Evolutionary conservation across 2,888 invertebrate genomes (phyloP), one percentile per base, ranked within the genome.

Genomic region (Aricia artaxerxes): DNA sequence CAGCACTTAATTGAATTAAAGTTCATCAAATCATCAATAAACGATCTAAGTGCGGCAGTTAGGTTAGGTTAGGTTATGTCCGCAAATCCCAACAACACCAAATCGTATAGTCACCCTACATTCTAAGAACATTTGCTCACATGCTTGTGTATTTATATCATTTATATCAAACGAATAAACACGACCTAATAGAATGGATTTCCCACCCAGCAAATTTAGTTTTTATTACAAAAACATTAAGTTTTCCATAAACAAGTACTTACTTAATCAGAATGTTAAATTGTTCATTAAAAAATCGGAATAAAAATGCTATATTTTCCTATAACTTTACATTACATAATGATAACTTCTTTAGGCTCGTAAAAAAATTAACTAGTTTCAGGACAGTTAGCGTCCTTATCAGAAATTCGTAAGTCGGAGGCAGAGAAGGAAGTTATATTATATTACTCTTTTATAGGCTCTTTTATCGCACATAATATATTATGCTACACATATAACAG

Each of bases 101-200:
- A 31, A 31, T 2, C 11, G 24, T 11, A 31, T 64, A 31, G 64
- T 64, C 64, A 31, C 9, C 64, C 24, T 11, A 57, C 24, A 31
- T 31, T 31, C 31, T 24, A 75, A 49, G 9, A 6, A 75, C 11
- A 75, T 11, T 49, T 24, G 80, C 81, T 81, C 81, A 81, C 40
- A 44, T 35, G 61, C 31, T 78, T 78, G 73, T 78, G 80, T 78
- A 79, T 73, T 44, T 78, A 78, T 16, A 60, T 40, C 40, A 76
- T 75, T 78, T 77, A 73, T 73, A 73, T 80, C 9, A 31, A 64
- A 3, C 9, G 3, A 64, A 31, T 24, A 24, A 53, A 53, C 49
- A 79, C 77, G 78, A 40, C 61, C 64, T 80, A 76, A 76, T 81
- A 79, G 80, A 77, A 24, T 79, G 82, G 82, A 81, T 75, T 81